Evolutionary conservation across 2,113 vertebrate species (phyloP), one percentile per base, ranked within the genome.

Genomic region (Tetrao urogallus): DNA sequence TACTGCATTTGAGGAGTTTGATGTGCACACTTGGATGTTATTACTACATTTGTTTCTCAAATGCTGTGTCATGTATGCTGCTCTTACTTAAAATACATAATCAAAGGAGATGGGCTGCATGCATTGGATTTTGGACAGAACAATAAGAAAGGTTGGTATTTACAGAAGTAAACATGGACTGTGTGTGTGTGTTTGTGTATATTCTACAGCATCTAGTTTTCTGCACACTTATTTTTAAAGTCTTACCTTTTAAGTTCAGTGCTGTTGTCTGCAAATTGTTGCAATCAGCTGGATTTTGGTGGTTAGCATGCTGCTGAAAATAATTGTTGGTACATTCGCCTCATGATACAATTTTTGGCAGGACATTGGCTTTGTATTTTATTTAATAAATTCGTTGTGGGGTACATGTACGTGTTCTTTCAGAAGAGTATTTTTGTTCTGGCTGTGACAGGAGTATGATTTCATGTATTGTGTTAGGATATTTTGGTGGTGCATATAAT

Each of bases 141-240:
- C 70, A 85, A 30, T 40, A 75, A 13, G 42, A 92, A 96, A 96
- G 93, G 93, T 94, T 92, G 43, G 91, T 94, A 60, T 84, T 87
- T 82, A 72, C 47, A 73, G 81, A 60, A 36, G 42, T 61, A 43
- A 93, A 63, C 7, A 2, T 82, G 19, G 77, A 9, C 34, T 40
- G 11, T 40, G 3, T 50, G 15, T 34, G 7, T 40, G 40, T 40
- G 40, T 20, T 4, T 76, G 8, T 74, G 24, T 67, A 3, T 80
- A 56, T 69, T 71, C 66, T 86, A 45, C 1, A 77, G 57, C 40
- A 36, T 67, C 71, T 76, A 48, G 28, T 58, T 76, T 92, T 76
- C 30, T 69, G 27, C 85, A 38, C 9, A 2, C 5, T 66, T 66
- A 28, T 21, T 91, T 83, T 72, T 84, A 17, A 85, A 65, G 9